These are phyloP conservation scores for Promerops cafer DNA, from an alignment of 2,113 vertebrate species.

Conservation along the genomic window DNA sequence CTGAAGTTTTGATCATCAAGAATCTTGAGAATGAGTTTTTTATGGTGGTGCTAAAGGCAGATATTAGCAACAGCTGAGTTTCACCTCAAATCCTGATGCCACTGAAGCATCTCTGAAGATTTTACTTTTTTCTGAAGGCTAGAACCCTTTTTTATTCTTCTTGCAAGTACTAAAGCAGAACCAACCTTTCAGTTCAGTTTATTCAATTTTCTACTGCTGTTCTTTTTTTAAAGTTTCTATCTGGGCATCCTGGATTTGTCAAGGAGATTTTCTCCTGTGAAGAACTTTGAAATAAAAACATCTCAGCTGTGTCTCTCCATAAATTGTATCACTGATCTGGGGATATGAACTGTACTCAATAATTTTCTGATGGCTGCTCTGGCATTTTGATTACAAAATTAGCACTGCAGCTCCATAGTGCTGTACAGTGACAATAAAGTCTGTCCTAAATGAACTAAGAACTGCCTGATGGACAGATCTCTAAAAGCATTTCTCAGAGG, in stretches of 20 bases:
- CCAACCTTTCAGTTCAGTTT: background rate
- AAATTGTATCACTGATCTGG: slow-evolving; percentile 2
- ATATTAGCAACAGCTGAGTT: background rate
- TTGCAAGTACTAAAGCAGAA: slow-evolving; percentile 8
- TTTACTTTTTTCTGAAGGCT: background rate
- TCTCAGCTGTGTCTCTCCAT: slow-evolving; percentile 22
- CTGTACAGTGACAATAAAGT: background rate
- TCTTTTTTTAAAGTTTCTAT: background rate
- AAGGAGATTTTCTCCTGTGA: slow-evolving; percentile 51
- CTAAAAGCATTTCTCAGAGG: background rate
- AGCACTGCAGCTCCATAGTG: background rate
- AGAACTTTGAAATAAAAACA: slow-evolving; percentile 50
- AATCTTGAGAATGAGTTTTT: background rate
- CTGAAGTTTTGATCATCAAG: background rate
- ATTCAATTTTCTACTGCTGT: background rate
- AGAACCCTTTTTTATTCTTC: background rate
- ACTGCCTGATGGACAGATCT: background rate
- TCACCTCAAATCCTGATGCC: background rate
- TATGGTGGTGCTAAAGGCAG: background rate
- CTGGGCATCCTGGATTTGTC: slow-evolving; percentile 32
- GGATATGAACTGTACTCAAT: background rate
- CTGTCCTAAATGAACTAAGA: background rate
- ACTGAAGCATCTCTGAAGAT: background rate
- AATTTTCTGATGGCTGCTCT: slow-evolving; percentile 38
- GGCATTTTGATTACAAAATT: slow-evolving; percentile 43